Percentiles rank a stretch among this genome's conserved stretches.
phyloP scores from a whole-genome alignment of 1,140 invertebrate species.

The Caenorhabditis remanei region DNA sequence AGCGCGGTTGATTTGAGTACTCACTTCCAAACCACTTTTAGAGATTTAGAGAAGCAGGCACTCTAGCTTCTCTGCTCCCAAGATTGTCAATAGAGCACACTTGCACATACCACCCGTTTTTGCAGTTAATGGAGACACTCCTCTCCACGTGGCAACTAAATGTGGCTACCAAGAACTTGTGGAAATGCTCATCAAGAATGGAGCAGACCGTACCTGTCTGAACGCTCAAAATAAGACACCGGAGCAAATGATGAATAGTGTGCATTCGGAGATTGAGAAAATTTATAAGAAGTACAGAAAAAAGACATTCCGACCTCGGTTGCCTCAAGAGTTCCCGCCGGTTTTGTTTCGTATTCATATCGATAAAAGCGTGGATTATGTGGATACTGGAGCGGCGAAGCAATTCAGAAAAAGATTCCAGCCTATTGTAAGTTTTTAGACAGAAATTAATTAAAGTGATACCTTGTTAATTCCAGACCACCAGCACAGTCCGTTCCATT shows the following conservation, averaged over 20 bases:
- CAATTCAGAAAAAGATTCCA: not conserved
- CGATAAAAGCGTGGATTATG: not conserved
- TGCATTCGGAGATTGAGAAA: not conserved
- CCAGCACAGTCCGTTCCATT: not conserved
- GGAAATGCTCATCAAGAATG: constrained; percentile 12
- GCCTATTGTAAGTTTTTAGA: not conserved
- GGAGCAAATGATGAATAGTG: not conserved
- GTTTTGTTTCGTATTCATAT: not conserved
- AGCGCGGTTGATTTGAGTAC: no score
- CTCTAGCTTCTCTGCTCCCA: no score
- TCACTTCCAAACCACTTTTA: no score
- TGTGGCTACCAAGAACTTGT: not conserved
- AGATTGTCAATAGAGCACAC: no score
- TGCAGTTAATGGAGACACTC: not conserved
- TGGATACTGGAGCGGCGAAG: not conserved
- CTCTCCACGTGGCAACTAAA: constrained; percentile 3
- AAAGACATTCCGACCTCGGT: not conserved
- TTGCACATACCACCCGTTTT: not conserved
- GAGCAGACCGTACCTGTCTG: not conserved
- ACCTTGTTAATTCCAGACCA: not conserved
- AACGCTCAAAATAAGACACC: not conserved
- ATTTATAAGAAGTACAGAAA: not conserved
- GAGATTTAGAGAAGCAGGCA: no score
- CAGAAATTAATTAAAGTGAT: no score
- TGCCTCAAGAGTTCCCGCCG: not conserved